Conservation (phyloP, 1,140 invertebrate genomes). For the Drosophila mauritiana region DNA sequence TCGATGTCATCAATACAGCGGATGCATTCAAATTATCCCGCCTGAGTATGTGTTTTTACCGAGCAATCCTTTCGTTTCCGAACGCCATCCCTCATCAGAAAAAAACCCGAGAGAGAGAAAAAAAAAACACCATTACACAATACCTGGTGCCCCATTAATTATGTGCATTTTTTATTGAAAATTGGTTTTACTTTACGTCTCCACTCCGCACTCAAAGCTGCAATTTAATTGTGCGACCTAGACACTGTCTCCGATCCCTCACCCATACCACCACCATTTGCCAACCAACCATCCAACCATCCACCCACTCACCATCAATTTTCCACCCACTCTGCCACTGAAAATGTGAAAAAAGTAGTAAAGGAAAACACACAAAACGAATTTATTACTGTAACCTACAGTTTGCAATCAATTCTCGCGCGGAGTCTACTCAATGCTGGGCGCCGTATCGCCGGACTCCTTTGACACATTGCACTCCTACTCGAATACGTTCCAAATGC, state of each 20-base stretch:
- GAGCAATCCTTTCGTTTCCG: neutral
- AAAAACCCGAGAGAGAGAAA: neutral
- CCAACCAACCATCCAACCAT: constrained; percentile 2
- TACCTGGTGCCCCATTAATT: constrained; percentile 63
- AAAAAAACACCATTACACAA: constrained; percentile 44
- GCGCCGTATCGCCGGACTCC: constrained; percentile 95
- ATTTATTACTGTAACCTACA: constrained; percentile 85
- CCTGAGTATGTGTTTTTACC: constrained; percentile 90
- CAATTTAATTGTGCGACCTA: constrained; percentile 74
- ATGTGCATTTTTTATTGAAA: constrained; percentile 76
- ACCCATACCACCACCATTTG: neutral
- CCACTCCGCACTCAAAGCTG: constrained; percentile 28
- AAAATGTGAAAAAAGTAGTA: constrained; percentile 1
- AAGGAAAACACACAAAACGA: constrained; percentile 37
- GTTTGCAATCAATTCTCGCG: constrained; percentile 96
- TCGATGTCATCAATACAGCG: constrained; percentile 95
- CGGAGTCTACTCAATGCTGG: constrained; percentile 95
- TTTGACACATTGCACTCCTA: constrained; percentile 98
- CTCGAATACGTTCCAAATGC: constrained; percentile 98
- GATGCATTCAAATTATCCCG: constrained; percentile 95
- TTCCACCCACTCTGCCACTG: constrained; percentile 10
- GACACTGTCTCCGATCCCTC: constrained; percentile 45
- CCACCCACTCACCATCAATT: constrained; percentile 4
- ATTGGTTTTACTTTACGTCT: constrained; percentile 49
- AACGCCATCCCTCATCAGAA: neutral